Evolutionary conservation across 2,888 invertebrate genomes (phyloP), one percentile per base, ranked within the genome.

Genomic region (Eristalinus aeneus): DNA sequence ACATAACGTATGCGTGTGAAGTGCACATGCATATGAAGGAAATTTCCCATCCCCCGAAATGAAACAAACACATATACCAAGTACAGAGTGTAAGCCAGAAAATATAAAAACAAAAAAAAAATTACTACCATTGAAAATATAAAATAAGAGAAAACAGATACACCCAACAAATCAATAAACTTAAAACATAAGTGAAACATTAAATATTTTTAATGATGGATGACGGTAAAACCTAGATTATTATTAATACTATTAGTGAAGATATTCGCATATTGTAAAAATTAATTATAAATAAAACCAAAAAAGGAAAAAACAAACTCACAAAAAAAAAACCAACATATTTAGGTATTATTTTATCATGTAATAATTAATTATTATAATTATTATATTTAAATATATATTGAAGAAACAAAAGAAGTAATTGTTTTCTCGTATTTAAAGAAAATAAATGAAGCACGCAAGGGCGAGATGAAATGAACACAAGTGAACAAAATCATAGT

Each of bases 301-400:
- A 76, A 58, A 54, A 65, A 31, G 54, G 68, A 39, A 73, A 36
- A 64, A 60, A 67, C 16, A 2, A 60, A 64, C 76, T 86, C 72
- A 84, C 2, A 87, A 27, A 27, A 27, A 27, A 27, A 27, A 2
- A 27, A 27, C n/a, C 2, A 27, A 27, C 27, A 79, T 82, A 81
- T 87, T 87, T 83, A 85, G 77, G 85, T 85, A 85, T 83, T 88
- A 88, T 88, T 88, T 88, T 86, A 88, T 88, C 88, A 88, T 77
- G 65, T 80, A 79, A 82, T 86, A 86, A 88, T 86, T 79, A 88
- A 68, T 84, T 78, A 83, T 78, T 76, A 82, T 80, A 85, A 83
- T 75, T 80, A 84, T 87, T 83, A 82, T 64, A 81, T 69, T 87
- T 81, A 81, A 71, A 87, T 81, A 88, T 81, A 77, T 65, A 77